Conservation (phyloP, 2,113 vertebrate species). For the Bubo blakistoni region DNA sequence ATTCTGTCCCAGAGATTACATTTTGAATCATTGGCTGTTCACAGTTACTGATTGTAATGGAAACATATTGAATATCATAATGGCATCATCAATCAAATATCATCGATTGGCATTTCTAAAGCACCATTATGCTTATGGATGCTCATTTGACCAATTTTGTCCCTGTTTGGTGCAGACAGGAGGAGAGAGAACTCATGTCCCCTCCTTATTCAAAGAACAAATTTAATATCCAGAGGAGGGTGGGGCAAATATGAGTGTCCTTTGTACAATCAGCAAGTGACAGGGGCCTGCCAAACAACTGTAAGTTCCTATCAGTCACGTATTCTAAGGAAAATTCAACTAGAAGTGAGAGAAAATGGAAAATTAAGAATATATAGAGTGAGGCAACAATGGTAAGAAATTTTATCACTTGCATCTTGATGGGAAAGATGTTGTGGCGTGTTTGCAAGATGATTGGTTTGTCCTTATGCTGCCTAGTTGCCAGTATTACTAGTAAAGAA, state of each 20-base stretch:
- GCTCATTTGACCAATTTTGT: neutral
- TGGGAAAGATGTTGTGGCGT: neutral
- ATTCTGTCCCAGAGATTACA: neutral
- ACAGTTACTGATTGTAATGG: neutral
- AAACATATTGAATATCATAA: conserved; percentile 11
- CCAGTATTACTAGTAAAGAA: neutral
- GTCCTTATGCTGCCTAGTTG: neutral
- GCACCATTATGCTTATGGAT: neutral
- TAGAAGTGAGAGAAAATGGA: neutral
- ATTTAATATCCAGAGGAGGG: neutral
- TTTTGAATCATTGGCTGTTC: neutral
- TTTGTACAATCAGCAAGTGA: neutral
- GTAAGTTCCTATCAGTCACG: neutral
- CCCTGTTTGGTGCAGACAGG: neutral
- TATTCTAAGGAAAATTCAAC: neutral
- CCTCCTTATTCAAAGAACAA: neutral
- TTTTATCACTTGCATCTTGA: neutral
- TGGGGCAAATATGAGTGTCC: neutral
- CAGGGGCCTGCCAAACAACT: neutral
- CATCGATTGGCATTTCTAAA: neutral
- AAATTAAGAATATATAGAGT: neutral
- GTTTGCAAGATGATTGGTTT: neutral
- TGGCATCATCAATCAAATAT: conserved; percentile 9
- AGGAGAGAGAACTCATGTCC: neutral
- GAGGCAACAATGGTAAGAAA: neutral